phyloP scores from a whole-genome alignment of 2,113 vertebrate genomes.

The Phoenicopterus ruber region DNA sequence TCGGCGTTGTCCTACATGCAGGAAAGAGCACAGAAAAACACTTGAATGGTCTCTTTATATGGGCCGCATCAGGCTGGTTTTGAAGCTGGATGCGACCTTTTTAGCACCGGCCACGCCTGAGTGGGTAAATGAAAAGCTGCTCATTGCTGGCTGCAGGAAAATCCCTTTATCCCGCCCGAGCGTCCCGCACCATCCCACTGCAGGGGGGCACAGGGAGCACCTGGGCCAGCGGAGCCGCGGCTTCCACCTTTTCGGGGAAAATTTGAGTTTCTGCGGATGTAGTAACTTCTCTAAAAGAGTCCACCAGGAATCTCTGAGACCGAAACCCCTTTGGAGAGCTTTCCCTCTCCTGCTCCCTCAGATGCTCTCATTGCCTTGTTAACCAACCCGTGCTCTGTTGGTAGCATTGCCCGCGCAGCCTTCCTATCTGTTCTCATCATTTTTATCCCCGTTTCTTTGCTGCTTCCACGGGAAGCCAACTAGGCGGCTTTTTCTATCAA shows the following conservation, averaged over 20 bases:
- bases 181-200: accelerated
- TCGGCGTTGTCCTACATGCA: not conserved
- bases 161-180: not conserved
- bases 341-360: not conserved
- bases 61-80: not conserved
- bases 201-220: not conserved
- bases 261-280: not conserved
- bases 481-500: not conserved
- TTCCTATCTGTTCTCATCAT: not conserved
- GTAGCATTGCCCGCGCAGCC: not conserved
- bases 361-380: not conserved
- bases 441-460: not conserved
- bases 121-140: not conserved
- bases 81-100: not conserved
- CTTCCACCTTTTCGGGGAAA: too few relatives aligned
- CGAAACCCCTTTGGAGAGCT: not conserved
- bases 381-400: not conserved
- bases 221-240: not conserved
- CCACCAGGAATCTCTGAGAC: not conserved
- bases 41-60: accelerated
- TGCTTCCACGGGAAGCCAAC: not conserved
- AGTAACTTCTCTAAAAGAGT: not conserved
- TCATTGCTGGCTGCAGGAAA: not conserved
- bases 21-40: not conserved
- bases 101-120: not conserved